phyloP scores from a whole-genome alignment of 2,113 vertebrate genomes.

The Neolamprologus modestus region DNA sequence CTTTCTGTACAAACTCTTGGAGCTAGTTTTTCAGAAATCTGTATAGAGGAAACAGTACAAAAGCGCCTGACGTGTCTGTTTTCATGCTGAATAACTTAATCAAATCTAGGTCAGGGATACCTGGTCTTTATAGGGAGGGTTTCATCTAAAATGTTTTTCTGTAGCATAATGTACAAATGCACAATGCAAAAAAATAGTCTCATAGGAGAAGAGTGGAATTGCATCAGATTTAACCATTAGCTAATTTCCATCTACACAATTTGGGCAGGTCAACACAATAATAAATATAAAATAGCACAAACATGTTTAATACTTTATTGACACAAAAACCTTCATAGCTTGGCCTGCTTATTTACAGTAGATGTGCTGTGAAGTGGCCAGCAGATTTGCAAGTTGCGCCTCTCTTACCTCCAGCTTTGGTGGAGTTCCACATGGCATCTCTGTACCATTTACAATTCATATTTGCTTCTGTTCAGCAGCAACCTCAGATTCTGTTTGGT shows the following conservation, averaged over 20 bases:
- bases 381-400: not conserved
- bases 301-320: not conserved
- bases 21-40: not conserved
- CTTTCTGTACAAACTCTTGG: not conserved
- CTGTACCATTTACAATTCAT: conserved; percentile 3
- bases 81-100: not conserved
- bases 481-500: conserved; percentile 24
- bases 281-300: not conserved
- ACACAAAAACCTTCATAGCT: not conserved
- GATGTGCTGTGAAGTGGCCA: not conserved
- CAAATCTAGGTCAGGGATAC: not conserved
- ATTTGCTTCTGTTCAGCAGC: not conserved
- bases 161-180: not conserved
- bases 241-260: not conserved
- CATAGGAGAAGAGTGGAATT: not conserved
- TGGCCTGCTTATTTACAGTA: not conserved
- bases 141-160: not conserved
- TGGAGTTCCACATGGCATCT: conserved; percentile 11
- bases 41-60: not conserved
- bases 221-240: not conserved
- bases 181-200: not conserved
- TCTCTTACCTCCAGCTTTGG: not conserved
- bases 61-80: not conserved
- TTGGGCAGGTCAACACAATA: not conserved
- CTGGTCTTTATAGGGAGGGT: not conserved